Evolutionary conservation across 2,888 invertebrate genomes (phyloP), one percentile per base, ranked within the genome.

Genomic region (Drosophila eohydei): DNA sequence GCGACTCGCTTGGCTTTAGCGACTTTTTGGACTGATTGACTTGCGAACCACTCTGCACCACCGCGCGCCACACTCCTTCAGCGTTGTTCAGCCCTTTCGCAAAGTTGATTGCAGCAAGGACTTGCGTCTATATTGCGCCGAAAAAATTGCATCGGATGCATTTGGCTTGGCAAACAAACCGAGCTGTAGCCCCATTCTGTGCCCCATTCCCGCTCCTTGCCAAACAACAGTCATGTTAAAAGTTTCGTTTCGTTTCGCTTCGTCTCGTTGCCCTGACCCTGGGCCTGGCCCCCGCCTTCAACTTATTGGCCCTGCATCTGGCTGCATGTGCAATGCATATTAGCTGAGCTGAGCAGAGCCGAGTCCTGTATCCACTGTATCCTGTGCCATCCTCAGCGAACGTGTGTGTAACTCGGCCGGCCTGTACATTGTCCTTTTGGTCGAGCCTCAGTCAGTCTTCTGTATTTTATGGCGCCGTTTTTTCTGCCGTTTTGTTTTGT

Each of bases 11-110:
- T 76, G 85, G 82, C 77, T 88, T 77, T 68, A 51, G 81, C 77
- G 87, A 86, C 89, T 86, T 88, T 85, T 88, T 87, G 81, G 83
- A 81, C 89, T 90, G 86, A 87, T 87, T 90, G 90, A 88, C 89
- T 90, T 84, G 79, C 80, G 63, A 88, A 70, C 50, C 72, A 57
- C 16, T 26, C 46, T 32, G 40, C 38, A 28, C 30, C 40, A 2
- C 9, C n/a, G 2, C 36, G 0, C 52, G 4, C 5, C 28, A 26
- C 2, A 21, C n/a, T 40, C 6, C 28, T 38, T 40, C 51, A 12
- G 36, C n/a, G 52, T 34, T 52, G 34, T 52, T 52, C 34, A 52
- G 34, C 36, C 41, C 54, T 60, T 36, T 64, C 66, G 64, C 67
- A 81, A 89, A 84, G 89, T 89, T 84, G 83, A 89, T 89, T 89